Base-by-base conservation (phyloP, 2,888 invertebrate genomes). In the Mimas tiliae region DNA sequence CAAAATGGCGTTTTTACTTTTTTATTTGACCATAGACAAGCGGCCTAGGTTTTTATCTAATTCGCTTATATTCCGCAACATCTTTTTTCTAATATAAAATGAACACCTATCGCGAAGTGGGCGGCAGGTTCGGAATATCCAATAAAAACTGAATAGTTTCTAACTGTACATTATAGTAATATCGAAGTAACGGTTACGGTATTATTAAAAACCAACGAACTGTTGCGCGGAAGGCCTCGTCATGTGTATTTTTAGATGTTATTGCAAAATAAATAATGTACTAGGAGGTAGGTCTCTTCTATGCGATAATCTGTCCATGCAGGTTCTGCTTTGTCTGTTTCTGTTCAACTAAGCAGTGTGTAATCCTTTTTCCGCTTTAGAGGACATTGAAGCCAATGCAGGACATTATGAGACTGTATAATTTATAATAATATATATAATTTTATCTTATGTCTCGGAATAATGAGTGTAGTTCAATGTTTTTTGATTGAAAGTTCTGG, bases 101-200 rank as follows among this genome's bases (percentile, higher is more conserved):
- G 16, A 55, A 75, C 80, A 76, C 78, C 80, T 78, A 71, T 67
- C 74, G 71, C 70, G 70, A 68, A 72, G 74, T 77, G 75, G 75
- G 78, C 70, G 76, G 62, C 51, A 63, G 64, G 55, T 77, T 70
- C 71, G 71, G 69, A 64, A 66, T 72, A 67, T 67, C 73, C 72
- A 70, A 77, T 75, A 81, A 80, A 83, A 79, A 78, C 72, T 73
- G 75, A 78, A 78, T 77, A 76, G 74, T 74, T 75, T 67, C 66
- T 84, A 86, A 86, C 86, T 78, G 84, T 85, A 79, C 70, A 76
- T 71, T 70, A 79, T 75, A 73, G 78, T 74, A 77, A 80, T 79
- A 78, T 74, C 70, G 65, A 68, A 65, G 63, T 84, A 84, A 84
- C 84, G 82, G 86, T 66, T 68, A 68, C n/a, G 19, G 33, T 19